Percentiles rank a stretch among this genome's conserved stretches.
Conservation (phyloP, 2,888 invertebrate genomes). For the Heliconius erato region DNA sequence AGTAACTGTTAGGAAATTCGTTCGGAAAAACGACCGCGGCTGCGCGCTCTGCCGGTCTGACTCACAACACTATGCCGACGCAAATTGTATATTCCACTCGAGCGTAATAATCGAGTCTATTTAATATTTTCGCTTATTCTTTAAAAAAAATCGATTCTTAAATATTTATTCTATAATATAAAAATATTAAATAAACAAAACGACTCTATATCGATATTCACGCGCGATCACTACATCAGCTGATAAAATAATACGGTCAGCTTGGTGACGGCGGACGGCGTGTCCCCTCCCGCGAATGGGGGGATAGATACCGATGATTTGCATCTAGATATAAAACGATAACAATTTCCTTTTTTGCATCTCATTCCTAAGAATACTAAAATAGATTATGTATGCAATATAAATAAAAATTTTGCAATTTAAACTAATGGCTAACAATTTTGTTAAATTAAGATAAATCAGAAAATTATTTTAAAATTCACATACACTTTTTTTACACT, state of each 20-base stretch:
- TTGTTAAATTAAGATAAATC: slow-evolving; percentile 70
- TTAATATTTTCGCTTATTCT: slow-evolving; percentile 23
- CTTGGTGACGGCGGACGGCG: slow-evolving; percentile 75
- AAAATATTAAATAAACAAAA: slow-evolving; percentile 22
- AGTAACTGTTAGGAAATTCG: slow-evolving; percentile 67
- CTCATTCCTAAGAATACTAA: slow-evolving; percentile 70
- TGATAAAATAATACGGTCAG: slow-evolving; percentile 76
- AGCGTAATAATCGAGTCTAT: slow-evolving; percentile 10
- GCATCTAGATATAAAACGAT: slow-evolving; percentile 72
- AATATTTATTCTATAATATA: slow-evolving; percentile 56
- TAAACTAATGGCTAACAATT: background rate
- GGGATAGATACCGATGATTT: slow-evolving; percentile 79
- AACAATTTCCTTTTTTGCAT: slow-evolving; percentile 75
- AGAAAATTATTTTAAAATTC: slow-evolving; percentile 63
- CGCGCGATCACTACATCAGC: slow-evolving; percentile 65
- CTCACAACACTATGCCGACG: slow-evolving; percentile 68
- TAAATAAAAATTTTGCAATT: slow-evolving; percentile 2
- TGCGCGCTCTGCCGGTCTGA: slow-evolving; percentile 67
- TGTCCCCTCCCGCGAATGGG: slow-evolving; percentile 69
- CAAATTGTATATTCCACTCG: slow-evolving; percentile 66
- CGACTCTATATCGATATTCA: slow-evolving; percentile 50
- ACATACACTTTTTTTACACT: slow-evolving; percentile 14
- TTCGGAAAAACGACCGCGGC: slow-evolving; percentile 72
- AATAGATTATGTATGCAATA: slow-evolving; percentile 34
- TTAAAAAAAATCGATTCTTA: slow-evolving; percentile 38